A percentile compares a stretch with the other conserved stretches of the same genome.
phyloP scores from a whole-genome alignment of 2,113 vertebrate genomes.

The Gadus macrocephalus region DNA sequence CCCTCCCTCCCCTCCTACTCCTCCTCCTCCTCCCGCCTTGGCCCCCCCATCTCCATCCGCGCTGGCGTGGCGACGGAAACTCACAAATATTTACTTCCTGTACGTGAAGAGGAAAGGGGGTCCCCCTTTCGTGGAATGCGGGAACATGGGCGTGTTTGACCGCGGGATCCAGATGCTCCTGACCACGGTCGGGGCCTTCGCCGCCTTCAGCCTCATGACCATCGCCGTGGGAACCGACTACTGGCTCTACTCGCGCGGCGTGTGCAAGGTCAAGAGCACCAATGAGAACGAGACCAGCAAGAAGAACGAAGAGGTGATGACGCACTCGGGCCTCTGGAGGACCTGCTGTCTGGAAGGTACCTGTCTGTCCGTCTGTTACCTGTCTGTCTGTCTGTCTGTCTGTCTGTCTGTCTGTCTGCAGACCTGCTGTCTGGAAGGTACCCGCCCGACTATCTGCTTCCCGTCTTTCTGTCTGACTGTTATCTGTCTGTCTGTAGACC shows the following conservation, averaged over 20 bases:
- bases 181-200: conserved; percentile 98
- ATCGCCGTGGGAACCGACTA: conserved; percentile 98
- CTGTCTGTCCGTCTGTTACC: not conserved
- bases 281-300: conserved; percentile 98
- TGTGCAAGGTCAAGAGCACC: conserved; percentile 94
- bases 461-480: not conserved
- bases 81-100: conserved; percentile 79
- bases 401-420: not conserved
- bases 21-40: conserved; percentile 70
- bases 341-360: conserved; percentile 98
- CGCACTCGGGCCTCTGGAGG: conserved; percentile 98
- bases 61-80: conserved; percentile 70
- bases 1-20: conserved; percentile 58
- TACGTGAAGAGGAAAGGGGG: conserved; percentile 85
- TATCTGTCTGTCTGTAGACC: not conserved
- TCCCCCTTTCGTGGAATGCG: conserved; percentile 98
- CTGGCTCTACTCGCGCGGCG: conserved; percentile 97
- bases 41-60: conserved; percentile 60
- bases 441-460: too few relatives aligned
- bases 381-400: not conserved
- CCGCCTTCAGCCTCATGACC: conserved; percentile 99
- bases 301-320: conserved; percentile 99
- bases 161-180: conserved; percentile 99
- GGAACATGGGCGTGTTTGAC: conserved; percentile 99
- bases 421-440: not conserved